Base-by-base conservation (phyloP, 2,888 invertebrate genomes). In the Philonicus albiceps region DNA sequence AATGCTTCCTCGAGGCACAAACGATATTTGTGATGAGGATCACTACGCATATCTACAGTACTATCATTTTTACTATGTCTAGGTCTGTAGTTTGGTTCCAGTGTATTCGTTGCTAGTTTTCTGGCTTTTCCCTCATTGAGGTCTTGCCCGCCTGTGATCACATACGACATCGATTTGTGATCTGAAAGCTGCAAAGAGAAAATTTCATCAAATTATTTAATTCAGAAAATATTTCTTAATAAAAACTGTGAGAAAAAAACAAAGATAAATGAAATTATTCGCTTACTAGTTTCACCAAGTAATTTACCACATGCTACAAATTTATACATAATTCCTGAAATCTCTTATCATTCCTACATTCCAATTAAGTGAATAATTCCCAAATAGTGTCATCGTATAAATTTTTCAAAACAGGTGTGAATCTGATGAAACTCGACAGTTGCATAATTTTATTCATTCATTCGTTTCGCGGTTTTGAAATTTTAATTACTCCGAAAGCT, bases 1-100 rank as follows among this genome's bases (percentile, higher is more conserved):
- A 85, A 81, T 74, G 86, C 85, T 75, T 87, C 86, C 64, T 85
- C 85, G 19, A 85, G 43, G n/a, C 81, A 85, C 49, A 80, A 85
- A 31, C 85, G 87, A 75, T 75, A 53, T 53, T 75, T 49, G 31
- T 53, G 53, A 53, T 85, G 85, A 53, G 30, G 30, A 75, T 75
- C 72, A 81, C 30, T 49, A 37, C 22, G 72, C 22, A 55, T 5
- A 27, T 37, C 49, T 19, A 75, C 34, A 31, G 31, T 49, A 53
- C 19, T 49, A 13, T 40, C 34, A 19, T 19, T 22, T 5, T 53
- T 85, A 53, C 34, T 75, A 22, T 31, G 53, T 55, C 85, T 43
- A 22, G 85, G 75, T 37, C 37, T 85, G 34, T 75, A 85, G 27
- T 75, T 53, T 53, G 34, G 74, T 7, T 85, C 75, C 74, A 75